These are phyloP conservation scores for Netelia fuscicornis DNA, from an alignment of 2,888 invertebrate species.

Conservation along the genomic window DNA sequence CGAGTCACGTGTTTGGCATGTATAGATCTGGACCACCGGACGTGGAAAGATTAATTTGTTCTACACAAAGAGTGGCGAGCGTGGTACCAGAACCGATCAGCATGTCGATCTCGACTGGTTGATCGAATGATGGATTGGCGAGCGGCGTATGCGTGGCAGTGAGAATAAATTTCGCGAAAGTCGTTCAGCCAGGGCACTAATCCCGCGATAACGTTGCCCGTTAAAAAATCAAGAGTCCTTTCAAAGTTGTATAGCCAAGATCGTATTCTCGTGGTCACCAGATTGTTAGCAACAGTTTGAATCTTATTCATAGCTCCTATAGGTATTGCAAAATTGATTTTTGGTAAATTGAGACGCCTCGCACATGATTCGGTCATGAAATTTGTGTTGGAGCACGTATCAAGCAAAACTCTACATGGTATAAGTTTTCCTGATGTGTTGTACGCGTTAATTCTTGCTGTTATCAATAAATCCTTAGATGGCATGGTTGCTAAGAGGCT, in stretches of 20 bases:
- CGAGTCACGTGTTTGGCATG: constrained; percentile 38
- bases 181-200: constrained; percentile 39
- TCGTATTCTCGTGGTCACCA: not conserved
- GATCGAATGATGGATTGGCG: constrained; percentile 69
- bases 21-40: constrained; percentile 31
- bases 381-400: constrained; percentile 28
- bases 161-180: constrained; percentile 31
- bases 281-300: not conserved
- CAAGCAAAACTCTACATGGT: constrained; percentile 23
- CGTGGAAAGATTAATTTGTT: constrained; percentile 52
- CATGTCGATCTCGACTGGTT: constrained; percentile 57
- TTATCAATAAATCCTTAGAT: constrained; percentile 3
- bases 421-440: not conserved
- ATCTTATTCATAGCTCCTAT: constrained; percentile 10
- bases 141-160: constrained; percentile 56
- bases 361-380: constrained; percentile 5
- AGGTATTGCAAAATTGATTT: not conserved
- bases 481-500: not conserved
- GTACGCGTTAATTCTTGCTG: constrained; percentile 7
- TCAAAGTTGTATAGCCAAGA: constrained; percentile 15
- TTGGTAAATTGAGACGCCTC: not conserved
- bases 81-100: constrained; percentile 62
- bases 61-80: constrained; percentile 53
- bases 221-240: constrained; percentile 17
- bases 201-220: constrained; percentile 39